Evolutionary conservation across 2,797 vertebrate species (phyloP).

Genomic region (Nannoperca australis): DNA sequence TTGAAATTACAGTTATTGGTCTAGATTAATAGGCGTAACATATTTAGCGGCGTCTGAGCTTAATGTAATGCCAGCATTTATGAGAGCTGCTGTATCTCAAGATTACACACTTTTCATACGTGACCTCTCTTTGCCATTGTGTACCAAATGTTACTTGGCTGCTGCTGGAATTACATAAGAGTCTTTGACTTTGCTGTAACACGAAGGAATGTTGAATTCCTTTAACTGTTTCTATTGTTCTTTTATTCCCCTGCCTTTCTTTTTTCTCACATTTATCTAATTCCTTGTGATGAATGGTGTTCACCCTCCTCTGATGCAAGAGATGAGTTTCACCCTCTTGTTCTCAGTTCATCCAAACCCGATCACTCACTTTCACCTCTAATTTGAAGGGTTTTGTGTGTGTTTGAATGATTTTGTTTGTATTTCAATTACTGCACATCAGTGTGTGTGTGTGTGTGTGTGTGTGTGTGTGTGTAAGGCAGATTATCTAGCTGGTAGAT

Average conservation of each 20-base stretch:
- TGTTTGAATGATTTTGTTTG: slow-evolving; percentile 1
- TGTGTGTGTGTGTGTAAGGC: background rate
- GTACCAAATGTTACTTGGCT: background rate
- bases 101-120: background rate
- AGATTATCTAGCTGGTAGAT: background rate
- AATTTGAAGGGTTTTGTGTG: no score
- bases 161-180: slow-evolving; percentile 31
- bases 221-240: background rate
- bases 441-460: background rate
- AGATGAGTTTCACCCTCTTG: slow-evolving; percentile 1
- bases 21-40: background rate
- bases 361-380: background rate
- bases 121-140: background rate
- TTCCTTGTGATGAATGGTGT: slow-evolving; percentile 4
- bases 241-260: background rate
- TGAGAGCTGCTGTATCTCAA: background rate
- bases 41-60: background rate
- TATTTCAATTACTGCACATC: background rate
- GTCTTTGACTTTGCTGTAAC: slow-evolving; percentile 10
- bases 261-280: slow-evolving; percentile 23
- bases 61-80: background rate
- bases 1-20: background rate
- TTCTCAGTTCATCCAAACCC: slow-evolving; percentile 4
- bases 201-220: slow-evolving; percentile 41
- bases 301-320: slow-evolving; percentile 6